Evolutionary conservation across 2,797 vertebrate species (phyloP), one percentile per base, ranked within the genome.

Genomic region (Pyrocephalus nanus): DNA sequence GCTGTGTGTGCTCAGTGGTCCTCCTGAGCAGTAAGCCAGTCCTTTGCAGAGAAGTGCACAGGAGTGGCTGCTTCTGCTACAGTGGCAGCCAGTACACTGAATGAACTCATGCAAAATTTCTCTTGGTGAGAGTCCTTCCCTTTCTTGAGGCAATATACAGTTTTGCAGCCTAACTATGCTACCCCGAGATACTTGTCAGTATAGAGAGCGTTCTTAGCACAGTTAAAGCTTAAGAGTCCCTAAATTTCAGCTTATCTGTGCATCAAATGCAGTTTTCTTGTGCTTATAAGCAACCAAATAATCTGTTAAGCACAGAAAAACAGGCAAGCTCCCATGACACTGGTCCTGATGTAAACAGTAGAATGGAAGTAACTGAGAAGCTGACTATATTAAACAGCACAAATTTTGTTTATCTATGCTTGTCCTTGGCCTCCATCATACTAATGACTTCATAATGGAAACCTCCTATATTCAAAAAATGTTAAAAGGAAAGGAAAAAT

Each of bases 1-100:
- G 29, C 19, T 54, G 2, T n/a, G 16, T 2, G 0, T 36, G 34
- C 15, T 16, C 3, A 5, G 8, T 16, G 3, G 45, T 65, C 23
- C 21, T 69, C 25, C 67, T 32, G 15, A 57, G 62, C 5, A 2
- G 8, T 15, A 34, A 74, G 23, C 8, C 17, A 38, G 30, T 23
- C 20, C 16, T 79, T 48, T 75, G 53, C 20, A 60, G 16, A 57
- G 20, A 17, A 64, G 14, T 0, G 0, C 12, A 18, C 6, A 66
- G 32, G 6, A 80, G 8, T 2, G 1, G 18, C 38, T 54, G 6
- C n/a, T 73, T 82, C 79, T 70, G 32, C 53, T 65, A 22, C 26
- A 64, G 40, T 1, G 0, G 5, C 8, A 60, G 20, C 29, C 7
- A 1, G 34, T 21, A 21, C 60, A 60, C 22, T 9, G 29, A 51